These are phyloP conservation scores for Heliconius cydno DNA, from an alignment of 2,888 invertebrate genomes.

Conservation along the genomic window DNA sequence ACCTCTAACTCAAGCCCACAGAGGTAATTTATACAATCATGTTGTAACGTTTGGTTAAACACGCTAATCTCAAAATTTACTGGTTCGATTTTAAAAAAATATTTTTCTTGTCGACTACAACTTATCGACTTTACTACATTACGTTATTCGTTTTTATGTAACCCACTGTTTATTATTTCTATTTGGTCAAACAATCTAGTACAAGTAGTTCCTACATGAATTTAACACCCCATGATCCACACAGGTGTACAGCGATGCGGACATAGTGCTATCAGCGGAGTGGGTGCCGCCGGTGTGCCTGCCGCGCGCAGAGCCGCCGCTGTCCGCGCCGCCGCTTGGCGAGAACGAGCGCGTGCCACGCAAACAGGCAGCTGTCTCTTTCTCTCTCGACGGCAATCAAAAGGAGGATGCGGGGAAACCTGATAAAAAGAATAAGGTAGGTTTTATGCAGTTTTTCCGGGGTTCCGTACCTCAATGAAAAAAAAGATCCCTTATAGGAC, in stretches of 20 bases:
- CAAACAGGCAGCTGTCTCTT: constrained; percentile 77
- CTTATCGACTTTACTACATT: too few species aligned
- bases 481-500: too few species aligned
- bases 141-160: too few species aligned
- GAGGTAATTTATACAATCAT: not conserved
- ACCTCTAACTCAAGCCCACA: not conserved
- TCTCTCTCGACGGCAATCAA: constrained; percentile 74
- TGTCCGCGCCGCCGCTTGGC: constrained; percentile 80
- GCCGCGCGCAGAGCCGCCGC: constrained; percentile 86
- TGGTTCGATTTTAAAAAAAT: too few species aligned
- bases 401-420: constrained; percentile 83
- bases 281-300: constrained; percentile 94
- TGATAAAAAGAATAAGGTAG: constrained; percentile 90
- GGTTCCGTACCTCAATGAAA: too few species aligned
- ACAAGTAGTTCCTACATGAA: not conserved
- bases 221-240: not conserved
- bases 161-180: too few species aligned
- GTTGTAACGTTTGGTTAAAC: too few species aligned
- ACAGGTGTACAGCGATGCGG: constrained; percentile 91
- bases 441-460: not conserved
- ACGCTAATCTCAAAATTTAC: too few species aligned
- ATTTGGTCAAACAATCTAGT: too few species aligned
- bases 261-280: constrained; percentile 93
- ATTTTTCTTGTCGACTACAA: too few species aligned
- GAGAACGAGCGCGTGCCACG: constrained; percentile 75